Evolutionary conservation across 2,113 vertebrate genomes (phyloP).

Genomic region (Charina bottae): DNA sequence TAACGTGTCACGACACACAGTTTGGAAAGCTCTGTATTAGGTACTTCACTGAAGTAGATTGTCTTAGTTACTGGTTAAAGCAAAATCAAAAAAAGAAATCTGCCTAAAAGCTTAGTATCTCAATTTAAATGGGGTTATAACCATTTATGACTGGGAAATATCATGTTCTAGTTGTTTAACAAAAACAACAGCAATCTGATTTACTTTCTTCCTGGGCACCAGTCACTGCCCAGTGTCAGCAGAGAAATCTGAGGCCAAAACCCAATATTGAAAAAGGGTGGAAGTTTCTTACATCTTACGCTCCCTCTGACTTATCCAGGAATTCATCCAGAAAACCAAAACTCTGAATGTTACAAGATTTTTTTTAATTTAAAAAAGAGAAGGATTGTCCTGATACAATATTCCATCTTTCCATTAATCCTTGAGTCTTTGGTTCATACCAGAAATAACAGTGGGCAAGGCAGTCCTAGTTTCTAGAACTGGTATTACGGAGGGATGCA

Average conservation of each 20-base stretch:
- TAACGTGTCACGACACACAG: no score
- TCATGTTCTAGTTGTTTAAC: background rate
- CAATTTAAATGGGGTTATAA: background rate
- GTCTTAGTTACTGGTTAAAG: conserved; percentile 11
- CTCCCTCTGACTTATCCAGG: conserved; percentile 13
- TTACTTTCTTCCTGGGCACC: conserved; percentile 15
- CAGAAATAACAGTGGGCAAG: background rate
- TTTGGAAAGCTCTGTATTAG: no score
- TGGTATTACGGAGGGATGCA: background rate
- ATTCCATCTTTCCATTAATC: background rate
- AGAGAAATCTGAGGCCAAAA: background rate
- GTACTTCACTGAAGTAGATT: conserved; percentile 25
- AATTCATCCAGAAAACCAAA: conserved; percentile 50
- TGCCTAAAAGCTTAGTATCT: conserved; percentile 17
- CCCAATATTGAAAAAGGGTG: conserved; percentile 1
- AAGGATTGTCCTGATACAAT: background rate
- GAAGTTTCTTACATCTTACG: background rate
- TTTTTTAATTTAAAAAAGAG: background rate
- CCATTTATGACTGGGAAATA: conserved; percentile 11
- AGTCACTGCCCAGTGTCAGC: background rate
- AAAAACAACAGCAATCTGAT: conserved; percentile 22
- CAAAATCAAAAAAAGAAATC: conserved; percentile 24
- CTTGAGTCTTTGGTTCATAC: background rate
- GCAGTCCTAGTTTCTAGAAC: background rate
- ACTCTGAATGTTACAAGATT: conserved; percentile 33